phyloP scores from a whole-genome alignment of 2,888 invertebrate species.

The Stratiomys singularior region DNA sequence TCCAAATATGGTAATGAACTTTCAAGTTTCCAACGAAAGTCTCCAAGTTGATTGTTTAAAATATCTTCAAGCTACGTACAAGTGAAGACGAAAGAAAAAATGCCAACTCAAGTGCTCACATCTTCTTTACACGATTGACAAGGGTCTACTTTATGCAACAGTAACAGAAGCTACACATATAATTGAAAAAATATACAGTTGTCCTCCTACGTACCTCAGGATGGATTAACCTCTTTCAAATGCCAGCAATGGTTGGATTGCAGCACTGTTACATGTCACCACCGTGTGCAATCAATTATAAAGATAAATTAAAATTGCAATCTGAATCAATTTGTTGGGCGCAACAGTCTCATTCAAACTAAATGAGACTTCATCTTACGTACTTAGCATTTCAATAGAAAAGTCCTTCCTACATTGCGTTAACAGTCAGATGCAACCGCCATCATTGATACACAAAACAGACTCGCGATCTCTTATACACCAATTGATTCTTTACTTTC shows the following conservation, averaged over 20 bases:
- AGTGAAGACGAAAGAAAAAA: too few species aligned
- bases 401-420: too few species aligned
- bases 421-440: not conserved
- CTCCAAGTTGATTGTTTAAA: too few species aligned
- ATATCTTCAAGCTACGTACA: too few species aligned
- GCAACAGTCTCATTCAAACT: not conserved
- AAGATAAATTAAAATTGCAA: not conserved
- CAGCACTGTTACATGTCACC: not conserved
- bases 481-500: too few species aligned
- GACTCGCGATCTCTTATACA: too few species aligned
- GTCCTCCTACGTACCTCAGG: not conserved
- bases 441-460: too few species aligned
- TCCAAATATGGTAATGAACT: too few species aligned
- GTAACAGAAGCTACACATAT: not conserved
- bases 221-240: not conserved
- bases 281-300: not conserved
- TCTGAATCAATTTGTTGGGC: not conserved
- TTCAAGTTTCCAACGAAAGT: too few species aligned
- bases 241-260: not conserved
- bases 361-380: not conserved
- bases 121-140: not conserved
- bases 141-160: constrained; percentile 1
- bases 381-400: not conserved
- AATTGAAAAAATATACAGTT: not conserved
- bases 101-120: not conserved